These are phyloP conservation scores for Rhagologus leucostigma DNA, from an alignment of 2,113 vertebrate genomes.

Conservation along the genomic window DNA sequence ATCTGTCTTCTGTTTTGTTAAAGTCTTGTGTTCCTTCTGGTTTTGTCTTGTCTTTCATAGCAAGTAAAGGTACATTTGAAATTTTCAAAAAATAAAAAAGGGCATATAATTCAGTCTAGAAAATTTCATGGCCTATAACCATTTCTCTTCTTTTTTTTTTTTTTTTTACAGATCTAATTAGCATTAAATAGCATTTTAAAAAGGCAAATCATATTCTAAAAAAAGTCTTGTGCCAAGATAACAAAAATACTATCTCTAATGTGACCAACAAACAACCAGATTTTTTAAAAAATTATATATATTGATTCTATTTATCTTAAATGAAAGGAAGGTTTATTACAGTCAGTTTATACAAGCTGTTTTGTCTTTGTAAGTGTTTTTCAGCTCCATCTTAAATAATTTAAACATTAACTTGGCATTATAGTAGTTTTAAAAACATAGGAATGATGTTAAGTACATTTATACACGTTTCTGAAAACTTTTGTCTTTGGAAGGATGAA, in stretches of 20 bases:
- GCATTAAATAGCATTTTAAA: not conserved
- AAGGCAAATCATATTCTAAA: not conserved
- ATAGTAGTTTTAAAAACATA: not conserved
- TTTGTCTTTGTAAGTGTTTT: not conserved
- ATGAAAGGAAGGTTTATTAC: not conserved
- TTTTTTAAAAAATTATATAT: not conserved
- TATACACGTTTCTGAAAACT: slow-evolving; percentile 4
- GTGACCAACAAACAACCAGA: not conserved
- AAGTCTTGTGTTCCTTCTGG: slow-evolving; percentile 84
- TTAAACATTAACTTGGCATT: not conserved
- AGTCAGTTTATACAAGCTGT: not conserved
- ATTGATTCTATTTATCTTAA: not conserved
- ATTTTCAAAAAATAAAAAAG: not conserved
- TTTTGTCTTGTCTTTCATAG: slow-evolving; percentile 87
- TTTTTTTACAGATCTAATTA: not conserved
- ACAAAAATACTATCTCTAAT: not conserved
- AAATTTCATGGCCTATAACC: not conserved
- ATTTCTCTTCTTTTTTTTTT: not conserved
- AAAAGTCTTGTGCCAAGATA: not conserved
- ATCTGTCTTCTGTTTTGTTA: slow-evolving; percentile 88
- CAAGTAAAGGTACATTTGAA: slow-evolving; percentile 55
- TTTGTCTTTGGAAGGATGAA: slow-evolving; percentile 16
- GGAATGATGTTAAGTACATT: not conserved
- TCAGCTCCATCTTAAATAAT: not conserved
- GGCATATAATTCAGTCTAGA: not conserved